A percentile compares a stretch with the other conserved stretches of the same genome.
Evolutionary conservation across 2,888 invertebrate genomes (phyloP).

Genomic region (Dicyrtomina minuta): DNA sequence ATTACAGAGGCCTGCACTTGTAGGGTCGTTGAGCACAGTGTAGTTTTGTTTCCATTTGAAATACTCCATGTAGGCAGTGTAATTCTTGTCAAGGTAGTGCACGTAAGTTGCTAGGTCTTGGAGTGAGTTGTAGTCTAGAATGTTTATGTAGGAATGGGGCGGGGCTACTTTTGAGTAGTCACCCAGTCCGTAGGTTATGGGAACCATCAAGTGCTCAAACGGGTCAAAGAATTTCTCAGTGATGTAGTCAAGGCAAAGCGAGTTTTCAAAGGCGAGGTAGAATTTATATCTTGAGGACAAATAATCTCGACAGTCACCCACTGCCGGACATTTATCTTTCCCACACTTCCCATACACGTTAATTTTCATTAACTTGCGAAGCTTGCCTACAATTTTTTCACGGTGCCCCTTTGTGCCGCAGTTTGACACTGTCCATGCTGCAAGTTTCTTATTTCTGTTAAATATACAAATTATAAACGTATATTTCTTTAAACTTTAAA

Average conservation of each 20-base stretch:
- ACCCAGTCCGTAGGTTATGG: conserved; percentile 54
- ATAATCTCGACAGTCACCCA: not conserved
- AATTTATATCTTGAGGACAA: conserved; percentile 52
- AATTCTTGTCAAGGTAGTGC: conserved; percentile 48
- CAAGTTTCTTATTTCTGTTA: conserved; percentile 44
- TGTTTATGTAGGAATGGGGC: conserved; percentile 55
- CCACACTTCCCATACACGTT: conserved; percentile 53
- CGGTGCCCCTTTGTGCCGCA: conserved; percentile 46
- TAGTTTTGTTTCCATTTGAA: conserved; percentile 44
- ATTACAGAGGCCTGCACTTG: conserved; percentile 39
- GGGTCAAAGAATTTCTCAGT: conserved; percentile 54
- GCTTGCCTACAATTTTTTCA: conserved; percentile 44
- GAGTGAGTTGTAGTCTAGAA: conserved; percentile 53
- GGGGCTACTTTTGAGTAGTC: conserved; percentile 55
- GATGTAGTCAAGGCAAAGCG: conserved; percentile 54
- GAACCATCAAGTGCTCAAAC: conserved; percentile 41
- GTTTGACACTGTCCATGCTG: conserved; percentile 53
- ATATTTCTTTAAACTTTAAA: no score
- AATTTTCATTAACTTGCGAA: conserved; percentile 47
- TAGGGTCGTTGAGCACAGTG: conserved; percentile 31
- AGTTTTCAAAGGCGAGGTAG: conserved; percentile 54
- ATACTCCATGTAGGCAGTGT: conserved; percentile 43
- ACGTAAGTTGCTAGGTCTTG: conserved; percentile 54
- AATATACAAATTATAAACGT: not conserved
- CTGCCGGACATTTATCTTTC: no score